Evolutionary conservation across 2,797 vertebrate genomes (phyloP).

Genomic region (Tokudaia muenninki): DNA sequence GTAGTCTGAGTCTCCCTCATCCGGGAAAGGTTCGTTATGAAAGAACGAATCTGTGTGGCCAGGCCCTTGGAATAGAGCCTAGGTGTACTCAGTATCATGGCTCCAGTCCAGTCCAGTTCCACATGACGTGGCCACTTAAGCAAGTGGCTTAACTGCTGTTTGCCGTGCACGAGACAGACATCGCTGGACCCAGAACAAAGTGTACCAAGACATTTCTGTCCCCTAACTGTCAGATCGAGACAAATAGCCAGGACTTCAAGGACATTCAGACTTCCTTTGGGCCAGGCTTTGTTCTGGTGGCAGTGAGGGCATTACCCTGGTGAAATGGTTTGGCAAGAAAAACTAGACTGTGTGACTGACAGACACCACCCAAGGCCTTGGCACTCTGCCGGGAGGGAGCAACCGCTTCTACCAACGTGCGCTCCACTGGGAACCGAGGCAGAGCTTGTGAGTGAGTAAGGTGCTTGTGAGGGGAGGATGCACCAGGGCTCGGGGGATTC

Average conservation of each 20-base stretch:
- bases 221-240: neutral
- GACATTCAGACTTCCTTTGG: neutral
- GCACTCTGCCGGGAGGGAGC: neutral
- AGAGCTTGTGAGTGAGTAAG: rapidly evolving
- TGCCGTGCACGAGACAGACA: neutral
- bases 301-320: neutral
- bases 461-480: neutral
- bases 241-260: neutral
- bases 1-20: neutral
- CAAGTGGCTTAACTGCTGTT: neutral
- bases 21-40: neutral
- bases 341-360: neutral
- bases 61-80: neutral
- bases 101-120: neutral
- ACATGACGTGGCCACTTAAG: neutral
- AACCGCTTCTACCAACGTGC: rapidly evolving
- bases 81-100: neutral
- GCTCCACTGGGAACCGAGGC: neutral
- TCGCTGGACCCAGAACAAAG: neutral
- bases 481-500: rapidly evolving
- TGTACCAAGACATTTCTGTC: neutral
- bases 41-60: neutral
- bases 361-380: neutral
- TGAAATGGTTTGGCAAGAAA: neutral
- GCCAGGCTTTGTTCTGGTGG: neutral